Percentiles rank a stretch among this genome's conserved stretches.
Conservation (phyloP, 1,140 invertebrate genomes). For the Drosophila equinoxialis region DNA sequence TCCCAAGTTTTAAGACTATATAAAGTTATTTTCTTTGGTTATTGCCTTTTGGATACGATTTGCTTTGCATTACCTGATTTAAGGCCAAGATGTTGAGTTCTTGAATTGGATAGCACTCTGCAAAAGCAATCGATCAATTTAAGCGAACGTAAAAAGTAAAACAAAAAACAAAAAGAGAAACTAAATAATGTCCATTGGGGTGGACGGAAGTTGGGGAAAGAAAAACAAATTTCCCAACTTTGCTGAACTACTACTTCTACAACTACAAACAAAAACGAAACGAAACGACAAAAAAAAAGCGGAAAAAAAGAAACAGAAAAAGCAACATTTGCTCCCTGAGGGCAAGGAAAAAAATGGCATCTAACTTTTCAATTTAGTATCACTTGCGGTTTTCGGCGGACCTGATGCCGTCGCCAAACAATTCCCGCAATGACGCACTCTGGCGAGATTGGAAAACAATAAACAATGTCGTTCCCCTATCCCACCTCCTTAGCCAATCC, state of each 20-base stretch:
- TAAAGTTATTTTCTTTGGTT: too few relatives aligned
- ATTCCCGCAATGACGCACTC: constrained; percentile 56
- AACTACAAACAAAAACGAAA: background rate
- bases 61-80: background rate
- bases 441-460: constrained; percentile 67
- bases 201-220: background rate
- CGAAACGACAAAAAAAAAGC: constrained; percentile 1
- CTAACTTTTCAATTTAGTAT: constrained; percentile 65
- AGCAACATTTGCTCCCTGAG: constrained; percentile 4
- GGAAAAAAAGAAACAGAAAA: constrained; percentile 5
- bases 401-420: constrained; percentile 27
- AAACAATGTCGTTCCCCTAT: constrained; percentile 34
- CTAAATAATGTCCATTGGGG: constrained; percentile 10
- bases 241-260: constrained; percentile 1
- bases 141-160: background rate
- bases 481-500: background rate
- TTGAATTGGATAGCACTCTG: background rate
- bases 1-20: too few relatives aligned
- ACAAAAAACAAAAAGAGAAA: constrained; percentile 12
- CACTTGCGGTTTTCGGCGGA: constrained; percentile 55
- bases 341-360: constrained; percentile 23
- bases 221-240: constrained; percentile 18
- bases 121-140: constrained; percentile 42
- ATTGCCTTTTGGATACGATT: too few relatives aligned
- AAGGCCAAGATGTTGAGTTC: background rate